Conservation (phyloP, 1,140 invertebrate species). For the Goniozus legneri region DNA sequence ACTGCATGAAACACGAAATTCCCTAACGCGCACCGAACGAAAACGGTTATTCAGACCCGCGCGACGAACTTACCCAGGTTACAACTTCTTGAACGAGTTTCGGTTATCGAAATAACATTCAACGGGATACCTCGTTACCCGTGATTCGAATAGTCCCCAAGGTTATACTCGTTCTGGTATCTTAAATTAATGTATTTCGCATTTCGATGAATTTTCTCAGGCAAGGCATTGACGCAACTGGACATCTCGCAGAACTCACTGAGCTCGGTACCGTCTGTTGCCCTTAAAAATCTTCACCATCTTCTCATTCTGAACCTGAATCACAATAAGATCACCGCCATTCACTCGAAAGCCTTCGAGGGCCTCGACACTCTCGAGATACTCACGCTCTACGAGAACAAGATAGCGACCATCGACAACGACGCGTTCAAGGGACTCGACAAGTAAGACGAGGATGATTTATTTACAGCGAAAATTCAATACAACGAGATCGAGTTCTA, state of each 20-base stretch:
- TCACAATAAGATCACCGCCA: conserved; percentile 76
- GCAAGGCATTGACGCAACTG: conserved; percentile 76
- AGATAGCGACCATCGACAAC: conserved; percentile 70
- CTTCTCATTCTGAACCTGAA: conserved; percentile 85
- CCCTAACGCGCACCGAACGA: no score
- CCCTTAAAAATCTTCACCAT: conserved; percentile 74
- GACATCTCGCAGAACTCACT: conserved; percentile 80
- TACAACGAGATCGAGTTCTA: no score
- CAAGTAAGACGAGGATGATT: conserved; percentile 75
- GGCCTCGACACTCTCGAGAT: conserved; percentile 82
- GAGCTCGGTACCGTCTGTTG: conserved; percentile 71
- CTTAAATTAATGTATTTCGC: no score
- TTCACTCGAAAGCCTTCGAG: conserved; percentile 76
- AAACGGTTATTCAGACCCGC: no score
- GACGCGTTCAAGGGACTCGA: conserved; percentile 82
- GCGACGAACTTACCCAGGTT: no score
- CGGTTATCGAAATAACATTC: no score
- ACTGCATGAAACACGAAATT: no score
- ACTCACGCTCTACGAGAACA: conserved; percentile 84
- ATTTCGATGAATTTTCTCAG: conserved; percentile 48
- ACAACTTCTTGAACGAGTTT: no score
- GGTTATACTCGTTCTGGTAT: no score
- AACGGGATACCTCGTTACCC: no score
- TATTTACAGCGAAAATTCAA: no score
- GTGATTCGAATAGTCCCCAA: no score